phyloP scores from a whole-genome alignment of 2,888 invertebrate species.

The Steinernema carpocapsae region DNA sequence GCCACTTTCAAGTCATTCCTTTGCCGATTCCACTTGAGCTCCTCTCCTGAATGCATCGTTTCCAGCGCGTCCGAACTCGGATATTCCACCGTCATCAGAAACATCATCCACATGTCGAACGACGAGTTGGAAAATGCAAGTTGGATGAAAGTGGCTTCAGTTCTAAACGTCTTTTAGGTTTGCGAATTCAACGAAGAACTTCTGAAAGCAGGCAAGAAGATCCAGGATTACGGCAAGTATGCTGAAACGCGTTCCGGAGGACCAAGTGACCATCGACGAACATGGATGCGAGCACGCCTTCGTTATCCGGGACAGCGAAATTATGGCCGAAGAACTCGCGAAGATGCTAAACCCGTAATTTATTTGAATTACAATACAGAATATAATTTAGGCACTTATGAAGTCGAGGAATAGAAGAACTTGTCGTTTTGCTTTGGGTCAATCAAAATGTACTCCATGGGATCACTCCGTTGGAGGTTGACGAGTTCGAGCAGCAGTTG shows the following conservation, averaged over 20 bases:
- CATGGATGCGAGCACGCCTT: conserved; percentile 58
- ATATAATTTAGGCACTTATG: not conserved
- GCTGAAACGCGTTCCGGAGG: conserved; percentile 43
- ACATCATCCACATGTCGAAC: conserved; percentile 58
- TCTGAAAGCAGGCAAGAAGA: not conserved
- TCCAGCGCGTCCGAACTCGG: conserved; percentile 52
- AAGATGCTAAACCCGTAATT: conserved; percentile 38
- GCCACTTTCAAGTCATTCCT: conserved; percentile 48
- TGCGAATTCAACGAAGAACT: conserved; percentile 33
- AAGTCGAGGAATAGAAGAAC: not conserved
- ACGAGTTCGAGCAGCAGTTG: too few species aligned
- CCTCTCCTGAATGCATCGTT: conserved; percentile 46
- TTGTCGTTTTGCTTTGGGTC: not conserved
- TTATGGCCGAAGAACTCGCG: conserved; percentile 53
- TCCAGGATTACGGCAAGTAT: conserved; percentile 52
- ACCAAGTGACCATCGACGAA: conserved; percentile 55
- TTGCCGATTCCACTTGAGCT: conserved; percentile 34
- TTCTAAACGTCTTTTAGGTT: too few species aligned
- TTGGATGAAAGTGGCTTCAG: not conserved
- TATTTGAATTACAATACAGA: not conserved
- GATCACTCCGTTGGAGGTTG: too few species aligned
- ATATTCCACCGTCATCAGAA: conserved; percentile 53
- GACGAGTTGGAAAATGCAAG: conserved; percentile 53
- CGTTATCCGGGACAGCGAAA: conserved; percentile 55
- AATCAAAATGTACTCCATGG: not conserved